phyloP scores from a whole-genome alignment of 2,888 invertebrate genomes.

The Philereme vetulata region DNA sequence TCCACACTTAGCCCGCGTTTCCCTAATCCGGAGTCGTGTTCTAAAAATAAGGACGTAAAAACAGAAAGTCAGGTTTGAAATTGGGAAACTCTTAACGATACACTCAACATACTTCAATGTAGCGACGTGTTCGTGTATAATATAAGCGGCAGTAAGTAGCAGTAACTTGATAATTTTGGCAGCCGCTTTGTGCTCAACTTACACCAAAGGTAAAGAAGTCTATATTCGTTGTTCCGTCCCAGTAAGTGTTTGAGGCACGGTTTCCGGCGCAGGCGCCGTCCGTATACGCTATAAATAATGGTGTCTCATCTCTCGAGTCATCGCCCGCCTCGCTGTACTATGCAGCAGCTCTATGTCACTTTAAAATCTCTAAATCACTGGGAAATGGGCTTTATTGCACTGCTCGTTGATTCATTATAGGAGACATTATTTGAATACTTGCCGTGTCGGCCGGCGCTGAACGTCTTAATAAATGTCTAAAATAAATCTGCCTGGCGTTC shows the following conservation, averaged over 20 bases:
- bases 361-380: neutral
- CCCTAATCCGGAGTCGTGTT: constrained; percentile 4
- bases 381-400: constrained; percentile 2
- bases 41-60: neutral
- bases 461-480: too few relatives aligned
- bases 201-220: constrained; percentile 25
- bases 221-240: constrained; percentile 64
- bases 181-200: constrained; percentile 11
- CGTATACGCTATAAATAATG: constrained; percentile 76
- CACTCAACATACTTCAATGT: too few relatives aligned
- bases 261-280: constrained; percentile 77
- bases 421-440: too few relatives aligned
- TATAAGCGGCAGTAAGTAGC: neutral
- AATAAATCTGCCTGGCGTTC: too few relatives aligned
- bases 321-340: constrained; percentile 61
- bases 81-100: too few relatives aligned
- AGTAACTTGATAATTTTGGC: neutral
- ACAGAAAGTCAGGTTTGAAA: too few relatives aligned
- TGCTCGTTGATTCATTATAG: neutral
- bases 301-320: constrained; percentile 78
- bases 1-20: constrained; percentile 14
- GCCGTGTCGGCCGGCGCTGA: too few relatives aligned
- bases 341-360: constrained; percentile 16
- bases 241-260: constrained; percentile 64
- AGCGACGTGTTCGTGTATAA: too few relatives aligned